These are phyloP conservation scores for Pheucticus melanocephalus DNA, from an alignment of 2,113 vertebrate genomes.

Conservation along the genomic window DNA sequence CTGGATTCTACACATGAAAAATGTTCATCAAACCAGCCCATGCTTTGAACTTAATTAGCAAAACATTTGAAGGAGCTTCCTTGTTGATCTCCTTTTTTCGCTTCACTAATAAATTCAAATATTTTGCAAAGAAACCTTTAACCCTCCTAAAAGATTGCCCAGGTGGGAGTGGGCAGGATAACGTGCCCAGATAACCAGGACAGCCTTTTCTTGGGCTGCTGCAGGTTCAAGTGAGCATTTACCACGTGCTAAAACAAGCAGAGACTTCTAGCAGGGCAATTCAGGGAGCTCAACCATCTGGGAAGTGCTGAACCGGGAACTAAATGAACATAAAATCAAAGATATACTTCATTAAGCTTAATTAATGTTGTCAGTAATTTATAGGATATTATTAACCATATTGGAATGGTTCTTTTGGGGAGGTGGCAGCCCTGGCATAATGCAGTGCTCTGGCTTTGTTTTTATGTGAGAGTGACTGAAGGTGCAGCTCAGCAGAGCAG, in stretches of 20 bases:
- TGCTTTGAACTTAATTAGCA: background rate
- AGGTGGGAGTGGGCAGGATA: accelerated
- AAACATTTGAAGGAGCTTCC: background rate
- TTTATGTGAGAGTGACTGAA: background rate
- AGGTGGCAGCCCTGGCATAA: background rate
- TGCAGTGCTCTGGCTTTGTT: background rate
- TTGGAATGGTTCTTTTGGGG: background rate
- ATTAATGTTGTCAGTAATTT: background rate
- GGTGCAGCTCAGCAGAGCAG: background rate
- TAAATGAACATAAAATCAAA: background rate
- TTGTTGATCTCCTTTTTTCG: background rate
- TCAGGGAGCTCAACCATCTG: background rate
- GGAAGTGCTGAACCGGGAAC: background rate
- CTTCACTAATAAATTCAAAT: background rate
- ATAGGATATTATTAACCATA: background rate
- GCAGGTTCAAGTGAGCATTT: background rate
- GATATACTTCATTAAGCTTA: background rate
- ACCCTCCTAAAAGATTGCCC: background rate
- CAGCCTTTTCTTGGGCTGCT: background rate
- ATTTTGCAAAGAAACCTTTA: background rate
- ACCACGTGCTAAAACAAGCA: background rate
- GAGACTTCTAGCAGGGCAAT: background rate
- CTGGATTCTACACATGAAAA: background rate
- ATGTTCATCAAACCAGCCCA: background rate
- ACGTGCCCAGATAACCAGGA: background rate